Conservation (phyloP, 2,797 vertebrate species). For the Ptychadena robeensis region DNA sequence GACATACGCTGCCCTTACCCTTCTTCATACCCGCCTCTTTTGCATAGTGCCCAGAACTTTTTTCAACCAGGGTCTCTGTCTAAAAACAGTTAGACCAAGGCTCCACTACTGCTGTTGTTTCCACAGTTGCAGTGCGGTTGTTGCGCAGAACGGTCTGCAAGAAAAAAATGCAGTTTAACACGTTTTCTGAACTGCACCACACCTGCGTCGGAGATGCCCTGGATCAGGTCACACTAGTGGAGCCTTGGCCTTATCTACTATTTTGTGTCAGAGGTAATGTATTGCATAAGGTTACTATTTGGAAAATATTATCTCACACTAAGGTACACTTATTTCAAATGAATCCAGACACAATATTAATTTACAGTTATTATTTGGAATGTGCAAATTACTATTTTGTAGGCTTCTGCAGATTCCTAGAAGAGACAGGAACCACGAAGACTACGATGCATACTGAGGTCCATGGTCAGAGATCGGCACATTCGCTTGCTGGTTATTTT, state of each 20-base stretch:
- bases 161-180: too few species aligned
- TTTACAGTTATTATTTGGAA: neutral
- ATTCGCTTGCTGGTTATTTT: slow-evolving; percentile 76
- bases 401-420: slow-evolving; percentile 61
- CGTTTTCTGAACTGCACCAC: too few species aligned
- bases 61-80: neutral
- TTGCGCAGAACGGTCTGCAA: too few species aligned
- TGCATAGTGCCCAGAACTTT: too few species aligned
- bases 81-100: too few species aligned
- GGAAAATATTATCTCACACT: neutral
- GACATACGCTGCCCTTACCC: too few species aligned
- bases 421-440: slow-evolving; percentile 77
- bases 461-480: slow-evolving; percentile 74
- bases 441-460: slow-evolving; percentile 72
- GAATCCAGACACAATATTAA: neutral
- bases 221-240: too few species aligned
- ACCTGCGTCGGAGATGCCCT: too few species aligned
- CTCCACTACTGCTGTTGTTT: too few species aligned
- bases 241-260: too few species aligned
- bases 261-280: neutral
- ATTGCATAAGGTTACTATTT: neutral
- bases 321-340: neutral
- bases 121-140: too few species aligned
- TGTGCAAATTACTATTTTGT: neutral
- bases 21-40: too few species aligned